Evolutionary conservation across 2,888 invertebrate genomes (phyloP).

Genomic region (Tenthredo notha): DNA sequence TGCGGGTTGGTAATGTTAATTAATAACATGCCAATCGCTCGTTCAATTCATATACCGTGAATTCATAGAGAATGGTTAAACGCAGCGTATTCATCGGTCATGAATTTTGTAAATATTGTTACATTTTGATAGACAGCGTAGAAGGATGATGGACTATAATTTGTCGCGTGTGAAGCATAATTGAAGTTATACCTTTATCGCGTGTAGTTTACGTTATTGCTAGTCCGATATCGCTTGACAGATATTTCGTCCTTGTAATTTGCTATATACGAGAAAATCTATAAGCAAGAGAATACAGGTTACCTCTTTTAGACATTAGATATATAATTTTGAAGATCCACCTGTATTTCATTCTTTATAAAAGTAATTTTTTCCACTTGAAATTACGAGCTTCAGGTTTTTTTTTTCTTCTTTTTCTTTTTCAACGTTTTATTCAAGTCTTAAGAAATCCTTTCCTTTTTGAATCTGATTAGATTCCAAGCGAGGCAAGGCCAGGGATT

Average conservation of each 20-base stretch:
- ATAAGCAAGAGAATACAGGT: background rate
- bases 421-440: background rate
- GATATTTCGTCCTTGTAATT: conserved; percentile 9
- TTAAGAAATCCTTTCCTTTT: conserved; percentile 1
- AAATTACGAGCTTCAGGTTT: background rate
- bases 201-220: conserved; percentile 22
- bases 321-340: background rate
- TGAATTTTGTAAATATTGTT: conserved; percentile 41
- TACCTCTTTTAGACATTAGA: background rate
- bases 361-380: background rate
- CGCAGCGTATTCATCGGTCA: background rate
- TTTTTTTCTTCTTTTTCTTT: background rate
- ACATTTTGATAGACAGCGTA: conserved; percentile 5
- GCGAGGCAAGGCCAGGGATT: background rate
- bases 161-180: conserved; percentile 28
- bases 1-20: conserved; percentile 6
- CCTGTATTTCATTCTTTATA: background rate
- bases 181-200: conserved; percentile 15
- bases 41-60: background rate
- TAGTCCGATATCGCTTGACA: conserved; percentile 23
- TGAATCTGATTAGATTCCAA: conserved; percentile 38
- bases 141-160: conserved; percentile 24
- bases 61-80: background rate
- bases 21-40: conserved; percentile 22
- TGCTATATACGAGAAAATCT: background rate